A percentile compares a stretch with the other conserved stretches of the same genome.
These are phyloP conservation scores for Drosophila serrata DNA, from an alignment of 1,140 invertebrate species.

Conservation along the genomic window DNA sequence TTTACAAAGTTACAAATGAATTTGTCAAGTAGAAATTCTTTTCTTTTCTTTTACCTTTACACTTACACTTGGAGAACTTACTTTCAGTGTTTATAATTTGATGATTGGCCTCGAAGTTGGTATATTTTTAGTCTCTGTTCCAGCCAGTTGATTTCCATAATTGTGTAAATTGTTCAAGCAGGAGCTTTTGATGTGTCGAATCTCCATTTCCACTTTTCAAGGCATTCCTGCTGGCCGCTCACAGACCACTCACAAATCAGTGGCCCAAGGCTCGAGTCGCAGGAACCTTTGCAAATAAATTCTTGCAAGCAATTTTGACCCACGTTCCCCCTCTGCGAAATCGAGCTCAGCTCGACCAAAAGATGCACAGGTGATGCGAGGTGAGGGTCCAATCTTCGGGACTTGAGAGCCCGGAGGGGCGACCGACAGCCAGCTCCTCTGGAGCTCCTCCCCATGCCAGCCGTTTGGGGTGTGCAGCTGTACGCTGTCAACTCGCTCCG, in stretches of 20 bases:
- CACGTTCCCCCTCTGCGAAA: slow-evolving; percentile 23
- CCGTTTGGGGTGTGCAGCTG: slow-evolving; percentile 64
- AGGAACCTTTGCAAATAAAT: slow-evolving; percentile 70
- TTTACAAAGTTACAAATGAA: slow-evolving; percentile 10
- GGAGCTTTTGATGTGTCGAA: slow-evolving; percentile 49
- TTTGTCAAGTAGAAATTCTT: slow-evolving; percentile 22
- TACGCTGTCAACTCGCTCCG: slow-evolving; percentile 48
- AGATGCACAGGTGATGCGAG: slow-evolving; percentile 64
- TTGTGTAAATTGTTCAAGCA: slow-evolving; percentile 59
- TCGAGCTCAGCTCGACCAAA: slow-evolving; percentile 1
- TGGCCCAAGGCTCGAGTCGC: slow-evolving; percentile 40
- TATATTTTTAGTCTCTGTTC: slow-evolving; percentile 2
- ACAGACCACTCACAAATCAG: slow-evolving; percentile 69
- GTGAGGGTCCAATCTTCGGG: slow-evolving; percentile 24
- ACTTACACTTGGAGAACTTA: neutral
- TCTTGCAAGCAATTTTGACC: slow-evolving; percentile 64
- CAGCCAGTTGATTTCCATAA: slow-evolving; percentile 59
- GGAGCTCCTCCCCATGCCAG: neutral
- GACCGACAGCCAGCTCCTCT: neutral
- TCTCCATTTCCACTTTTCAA: slow-evolving; percentile 58
- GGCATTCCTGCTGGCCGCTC: slow-evolving; percentile 66
- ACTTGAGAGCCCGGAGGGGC: slow-evolving; percentile 41
- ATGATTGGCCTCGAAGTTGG: neutral
- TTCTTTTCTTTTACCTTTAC: neutral
- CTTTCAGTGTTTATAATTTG: slow-evolving; percentile 10